Percentiles rank a stretch among this genome's conserved stretches.
Conservation (phyloP, 2,888 invertebrate species). For the Sesamia inferens region DNA sequence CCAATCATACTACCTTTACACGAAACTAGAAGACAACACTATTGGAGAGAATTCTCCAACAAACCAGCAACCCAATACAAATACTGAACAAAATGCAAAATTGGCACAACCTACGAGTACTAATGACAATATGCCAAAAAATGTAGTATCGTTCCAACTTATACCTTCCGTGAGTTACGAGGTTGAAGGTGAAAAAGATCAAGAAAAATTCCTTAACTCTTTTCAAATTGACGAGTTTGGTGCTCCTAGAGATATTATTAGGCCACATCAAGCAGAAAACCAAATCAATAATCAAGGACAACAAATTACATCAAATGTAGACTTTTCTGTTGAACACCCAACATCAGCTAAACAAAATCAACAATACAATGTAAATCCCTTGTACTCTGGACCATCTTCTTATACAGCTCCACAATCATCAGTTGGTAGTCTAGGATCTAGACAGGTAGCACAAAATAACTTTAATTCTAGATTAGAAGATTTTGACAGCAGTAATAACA, state of each 20-base stretch:
- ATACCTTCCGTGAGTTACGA: constrained; percentile 83
- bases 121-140: constrained; percentile 46
- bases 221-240: constrained; percentile 81
- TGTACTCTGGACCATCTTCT: constrained; percentile 85
- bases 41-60: constrained; percentile 61
- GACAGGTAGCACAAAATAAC: constrained; percentile 67
- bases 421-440: constrained; percentile 77
- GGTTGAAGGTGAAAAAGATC: constrained; percentile 80
- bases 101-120: constrained; percentile 22
- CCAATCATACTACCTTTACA: constrained; percentile 82
- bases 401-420: constrained; percentile 85
- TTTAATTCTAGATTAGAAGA: constrained; percentile 80
- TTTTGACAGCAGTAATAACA: constrained; percentile 72
- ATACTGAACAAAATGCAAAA: constrained; percentile 51
- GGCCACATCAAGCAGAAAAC: constrained; percentile 61
- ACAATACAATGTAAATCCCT: constrained; percentile 67
- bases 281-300: constrained; percentile 66
- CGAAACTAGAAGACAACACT: constrained; percentile 75
- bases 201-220: constrained; percentile 77
- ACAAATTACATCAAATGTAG: constrained; percentile 71
- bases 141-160: constrained; percentile 75
- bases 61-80: constrained; percentile 57
- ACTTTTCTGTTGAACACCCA: constrained; percentile 76
- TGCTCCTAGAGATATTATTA: constrained; percentile 70
- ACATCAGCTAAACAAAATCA: constrained; percentile 66